Evolutionary conservation across 2,797 vertebrate species (phyloP), one percentile per base, ranked within the genome.

Genomic region (Anguilla megastoma): DNA sequence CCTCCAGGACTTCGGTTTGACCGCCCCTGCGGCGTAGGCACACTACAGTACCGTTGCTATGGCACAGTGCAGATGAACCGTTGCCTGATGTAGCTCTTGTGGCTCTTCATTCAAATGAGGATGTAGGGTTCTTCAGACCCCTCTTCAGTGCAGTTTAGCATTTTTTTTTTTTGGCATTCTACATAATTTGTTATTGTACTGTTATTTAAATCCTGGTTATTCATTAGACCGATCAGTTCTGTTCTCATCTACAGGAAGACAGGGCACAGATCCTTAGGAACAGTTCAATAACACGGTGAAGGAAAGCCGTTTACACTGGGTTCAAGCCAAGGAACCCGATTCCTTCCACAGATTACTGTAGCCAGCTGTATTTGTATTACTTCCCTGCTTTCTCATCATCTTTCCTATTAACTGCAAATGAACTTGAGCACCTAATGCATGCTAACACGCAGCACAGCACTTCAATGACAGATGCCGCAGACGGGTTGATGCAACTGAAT

Each of bases 341-440:
- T 33, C 18, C 2, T 36, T 33, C 30, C 71, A 36, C 5, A 33
- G 33, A 74, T 74, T 0, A 74, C 71, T 79, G 33, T 45, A 36
- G 74, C 36, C 74, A 41, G 33, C 3, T 79, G 16, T 18, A 41
- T 79, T 79, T 66, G 6, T 14, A 18, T 79, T 79, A 6, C 33
- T 76, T 76, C 33, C 12, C 74, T 79, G 36, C 74, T 33, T 74
- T 74, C 69, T 74, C 71, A 74, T 74, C 71, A 33, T 79, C 74
- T 79, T 41, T 79, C 1, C 33, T 18, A 41, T 30, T 3, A 79
- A 79, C 33, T 6, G 36, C 16, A 74, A 79, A 79, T 41, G 21
- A 48, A 74, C 36, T 36, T 74, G 71, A 74, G 36, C 14, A 45
- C 21, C 16, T 27, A 21, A 8, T 24, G 79, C 5, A 45, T 50